Percentiles rank a stretch among this genome's conserved stretches.
phyloP scores from a whole-genome alignment of 2,113 vertebrate species.

The Gopherus flavomarginatus region DNA sequence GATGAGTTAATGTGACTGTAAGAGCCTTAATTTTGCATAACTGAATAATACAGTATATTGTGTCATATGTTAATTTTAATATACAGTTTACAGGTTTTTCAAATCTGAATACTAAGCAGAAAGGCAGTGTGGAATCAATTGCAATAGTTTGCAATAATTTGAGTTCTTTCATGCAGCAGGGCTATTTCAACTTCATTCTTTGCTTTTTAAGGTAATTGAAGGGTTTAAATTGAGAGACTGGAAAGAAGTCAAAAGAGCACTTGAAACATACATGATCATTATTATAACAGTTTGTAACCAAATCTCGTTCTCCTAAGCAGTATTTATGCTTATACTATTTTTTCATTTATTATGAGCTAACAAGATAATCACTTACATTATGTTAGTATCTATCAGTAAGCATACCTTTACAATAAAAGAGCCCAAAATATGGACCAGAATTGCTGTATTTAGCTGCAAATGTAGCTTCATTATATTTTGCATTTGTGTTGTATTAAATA shows the following conservation, averaged over 20 bases:
- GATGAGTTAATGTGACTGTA: neutral
- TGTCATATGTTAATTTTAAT: conserved; percentile 46
- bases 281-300: neutral
- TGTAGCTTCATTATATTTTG: conserved; percentile 10
- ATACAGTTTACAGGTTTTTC: conserved; percentile 14
- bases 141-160: conserved; percentile 27
- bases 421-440: conserved; percentile 13
- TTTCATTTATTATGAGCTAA: neutral
- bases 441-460: neutral
- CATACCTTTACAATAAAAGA: neutral
- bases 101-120: neutral
- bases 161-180: conserved; percentile 6
- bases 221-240: neutral
- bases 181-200: conserved; percentile 18
- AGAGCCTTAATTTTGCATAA: neutral
- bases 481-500: conserved; percentile 4
- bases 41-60: neutral
- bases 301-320: neutral
- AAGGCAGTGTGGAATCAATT: neutral
- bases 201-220: conserved; percentile 10
- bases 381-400: neutral
- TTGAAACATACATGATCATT: neutral
- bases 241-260: neutral
- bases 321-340: neutral
- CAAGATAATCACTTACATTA: neutral